Evolutionary conservation across 2,797 vertebrate genomes (phyloP).

Genomic region (Benthosema pterotum): DNA sequence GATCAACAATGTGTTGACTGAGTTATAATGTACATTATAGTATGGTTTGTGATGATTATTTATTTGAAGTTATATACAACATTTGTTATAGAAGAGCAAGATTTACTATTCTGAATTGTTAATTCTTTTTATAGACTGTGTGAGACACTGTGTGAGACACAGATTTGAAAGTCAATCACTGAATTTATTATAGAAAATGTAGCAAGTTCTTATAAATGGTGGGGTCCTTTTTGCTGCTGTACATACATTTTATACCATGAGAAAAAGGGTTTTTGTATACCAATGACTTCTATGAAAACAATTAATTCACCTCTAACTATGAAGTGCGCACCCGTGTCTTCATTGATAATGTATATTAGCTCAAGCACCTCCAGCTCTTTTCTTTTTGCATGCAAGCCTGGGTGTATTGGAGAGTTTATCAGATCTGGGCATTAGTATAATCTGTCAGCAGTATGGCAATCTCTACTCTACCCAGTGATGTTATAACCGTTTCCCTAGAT

Average conservation of each 20-base stretch:
- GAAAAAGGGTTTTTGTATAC: constrained; percentile 35
- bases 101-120: not conserved
- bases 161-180: constrained; percentile 32
- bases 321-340: constrained; percentile 16
- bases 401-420: no score
- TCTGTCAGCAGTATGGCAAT: no score
- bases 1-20: constrained; percentile 4
- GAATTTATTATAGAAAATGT: constrained; percentile 18
- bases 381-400: no score
- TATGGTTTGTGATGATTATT: not conserved
- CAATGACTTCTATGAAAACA: constrained; percentile 13
- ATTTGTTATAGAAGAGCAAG: not conserved
- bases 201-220: constrained; percentile 8
- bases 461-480: no score
- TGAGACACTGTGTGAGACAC: constrained; percentile 20
- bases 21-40: not conserved
- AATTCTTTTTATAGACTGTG: not conserved
- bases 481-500: no score
- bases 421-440: no score
- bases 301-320: constrained; percentile 19
- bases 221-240: constrained; percentile 41
- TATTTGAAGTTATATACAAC: not conserved
- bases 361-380: not conserved
- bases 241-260: constrained; percentile 46
- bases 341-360: not conserved